Base-by-base conservation (phyloP, 2,113 vertebrate species). In the Anolis carolinensis region DNA sequence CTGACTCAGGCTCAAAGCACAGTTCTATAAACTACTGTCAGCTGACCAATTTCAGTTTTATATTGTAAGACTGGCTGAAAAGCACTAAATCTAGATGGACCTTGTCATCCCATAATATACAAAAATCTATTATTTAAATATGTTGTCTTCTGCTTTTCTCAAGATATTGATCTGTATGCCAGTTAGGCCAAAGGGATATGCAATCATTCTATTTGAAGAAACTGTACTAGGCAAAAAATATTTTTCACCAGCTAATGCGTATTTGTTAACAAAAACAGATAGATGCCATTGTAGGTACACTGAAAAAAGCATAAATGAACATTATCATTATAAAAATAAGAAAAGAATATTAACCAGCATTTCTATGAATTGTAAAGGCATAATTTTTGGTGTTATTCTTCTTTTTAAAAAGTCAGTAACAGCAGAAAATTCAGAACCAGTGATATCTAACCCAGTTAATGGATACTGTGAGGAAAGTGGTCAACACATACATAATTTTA, bases 11-110 rank as follows among this genome's bases (percentile, higher is more conserved):
- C n/a, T n/a, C 81, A 4, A 70, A 65, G 74, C 82, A 39, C 68
- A 63, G 67, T 65, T 73, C 44, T 77, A 81, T 23, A 48, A 48
- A 14, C 34, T 50, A 13, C 13, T 76, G 11, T 50, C 44, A 13
- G 11, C 75, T 48, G 63, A 14, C 70, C 79, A 71, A 34, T 82
- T 73, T 62, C 65, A 9, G 84, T 82, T 80, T 48, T 7, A 36
- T 71, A 74, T n/a, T 74, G 86, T 25, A 59, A 86, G 32, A 52
- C 20, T 10, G 83, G 23, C 65, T 81, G 79, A 52, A 78, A 86
- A 74, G 25, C 32, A 14, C 44, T 86, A 27, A n/a, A 34, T 78
- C 65, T 59, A 44, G 32, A 80, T 83, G 48, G 68, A 71, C 67
- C 4, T 0, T 65, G 50, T 32, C 27, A 79, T 21, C 74, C 30